Conservation (phyloP, 2,113 vertebrate genomes). For the Marcusenius ussheri region DNA sequence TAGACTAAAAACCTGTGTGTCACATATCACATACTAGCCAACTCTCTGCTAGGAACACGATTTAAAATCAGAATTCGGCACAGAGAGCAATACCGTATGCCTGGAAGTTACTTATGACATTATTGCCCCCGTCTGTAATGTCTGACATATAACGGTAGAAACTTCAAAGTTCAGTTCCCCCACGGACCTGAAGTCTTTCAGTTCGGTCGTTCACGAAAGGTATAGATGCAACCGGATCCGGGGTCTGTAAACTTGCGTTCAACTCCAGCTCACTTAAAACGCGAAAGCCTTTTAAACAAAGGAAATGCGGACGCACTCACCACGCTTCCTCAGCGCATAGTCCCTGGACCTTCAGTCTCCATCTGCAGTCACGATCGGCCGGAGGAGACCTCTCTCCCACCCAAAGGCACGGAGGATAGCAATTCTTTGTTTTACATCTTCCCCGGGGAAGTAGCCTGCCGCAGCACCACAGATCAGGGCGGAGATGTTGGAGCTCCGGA, state of each 20-base stretch:
- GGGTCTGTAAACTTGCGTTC: not conserved
- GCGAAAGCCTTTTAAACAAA: not conserved
- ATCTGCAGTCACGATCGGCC: not conserved
- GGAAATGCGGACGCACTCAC: not conserved
- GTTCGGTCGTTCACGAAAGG: not conserved
- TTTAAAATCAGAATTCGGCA: not conserved
- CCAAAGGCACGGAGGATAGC: not conserved
- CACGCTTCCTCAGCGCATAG: not conserved
- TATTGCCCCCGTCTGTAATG: not conserved
- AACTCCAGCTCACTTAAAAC: not conserved
- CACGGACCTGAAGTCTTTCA: not conserved
- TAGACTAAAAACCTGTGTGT: not conserved
- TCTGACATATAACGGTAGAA: not conserved
- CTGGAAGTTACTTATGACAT: slow-evolving; percentile 1
- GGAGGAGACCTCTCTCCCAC: not conserved
- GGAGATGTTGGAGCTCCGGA: not conserved
- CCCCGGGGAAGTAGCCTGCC: not conserved
- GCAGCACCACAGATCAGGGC: not conserved
- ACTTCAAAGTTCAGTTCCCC: not conserved
- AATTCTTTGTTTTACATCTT: not conserved
- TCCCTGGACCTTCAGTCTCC: not conserved
- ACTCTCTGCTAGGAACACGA: not conserved
- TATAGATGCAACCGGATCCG: not conserved
- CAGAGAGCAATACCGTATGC: not conserved
- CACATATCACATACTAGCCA: not conserved